phyloP scores from a whole-genome alignment of 1,140 invertebrate species.

The Sminthurinus signatus region DNA sequence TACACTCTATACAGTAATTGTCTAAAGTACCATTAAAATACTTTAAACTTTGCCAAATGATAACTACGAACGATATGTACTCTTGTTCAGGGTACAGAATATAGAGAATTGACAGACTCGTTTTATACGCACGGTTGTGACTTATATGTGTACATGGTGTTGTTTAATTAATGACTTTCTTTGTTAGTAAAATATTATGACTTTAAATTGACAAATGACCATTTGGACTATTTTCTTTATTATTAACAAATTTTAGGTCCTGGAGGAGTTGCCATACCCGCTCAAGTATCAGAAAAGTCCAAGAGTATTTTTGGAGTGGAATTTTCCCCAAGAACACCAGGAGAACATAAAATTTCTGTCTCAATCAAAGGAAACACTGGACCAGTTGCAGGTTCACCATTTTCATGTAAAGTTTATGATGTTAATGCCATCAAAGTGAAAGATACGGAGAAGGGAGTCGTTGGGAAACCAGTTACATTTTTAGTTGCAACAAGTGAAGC shows the following conservation, averaged over 20 bases:
- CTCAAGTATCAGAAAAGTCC: conserved; percentile 72
- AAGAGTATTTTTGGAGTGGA: conserved; percentile 68
- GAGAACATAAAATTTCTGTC: conserved; percentile 84
- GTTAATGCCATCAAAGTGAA: conserved; percentile 90
- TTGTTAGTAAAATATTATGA: not conserved
- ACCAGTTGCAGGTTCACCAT: conserved; percentile 74
- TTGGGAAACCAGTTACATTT: conserved; percentile 90
- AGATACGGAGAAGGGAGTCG: conserved; percentile 78
- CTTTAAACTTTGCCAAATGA: too few relatives aligned
- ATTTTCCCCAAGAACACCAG: conserved; percentile 75
- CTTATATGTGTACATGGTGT: too few relatives aligned
- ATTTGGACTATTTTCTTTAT: conserved; percentile 20
- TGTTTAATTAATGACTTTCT: conserved; percentile 15
- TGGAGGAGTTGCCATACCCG: conserved; percentile 75
- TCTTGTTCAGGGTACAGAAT: too few relatives aligned
- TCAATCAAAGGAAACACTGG: conserved; percentile 45
- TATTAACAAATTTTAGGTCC: conserved; percentile 58
- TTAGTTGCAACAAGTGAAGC: too few relatives aligned
- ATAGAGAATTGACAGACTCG: not conserved
- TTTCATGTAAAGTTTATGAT: conserved; percentile 90
- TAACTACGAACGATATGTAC: too few relatives aligned
- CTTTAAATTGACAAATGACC: conserved; percentile 7
- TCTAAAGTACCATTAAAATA: too few relatives aligned
- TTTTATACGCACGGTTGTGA: conserved; percentile 23
- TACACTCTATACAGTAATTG: too few relatives aligned